Conservation (phyloP, 2,797 vertebrate genomes). For the Esox masquinongy region DNA sequence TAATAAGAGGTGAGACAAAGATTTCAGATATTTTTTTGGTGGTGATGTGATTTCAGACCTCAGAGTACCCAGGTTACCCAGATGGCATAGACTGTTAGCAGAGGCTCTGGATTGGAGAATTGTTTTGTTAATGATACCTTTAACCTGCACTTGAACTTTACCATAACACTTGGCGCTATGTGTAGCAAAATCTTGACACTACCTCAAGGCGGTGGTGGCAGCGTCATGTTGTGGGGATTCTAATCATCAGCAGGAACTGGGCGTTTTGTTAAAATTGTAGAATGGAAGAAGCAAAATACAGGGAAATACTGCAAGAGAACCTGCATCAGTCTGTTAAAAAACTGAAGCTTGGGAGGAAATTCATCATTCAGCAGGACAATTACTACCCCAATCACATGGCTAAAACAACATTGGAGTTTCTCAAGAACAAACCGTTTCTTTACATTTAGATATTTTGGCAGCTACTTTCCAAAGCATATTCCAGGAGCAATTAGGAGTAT, state of each 20-base stretch:
- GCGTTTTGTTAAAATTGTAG: too few species aligned
- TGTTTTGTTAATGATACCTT: background rate
- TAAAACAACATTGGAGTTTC: background rate
- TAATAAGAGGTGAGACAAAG: slow-evolving; percentile 52
- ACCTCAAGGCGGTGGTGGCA: background rate
- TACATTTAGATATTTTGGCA: too few species aligned
- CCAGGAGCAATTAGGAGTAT: background rate
- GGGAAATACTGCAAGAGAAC: too few species aligned
- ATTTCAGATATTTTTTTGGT: too few species aligned
- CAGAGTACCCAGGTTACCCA: slow-evolving; percentile 46
- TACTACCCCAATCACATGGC: too few species aligned
- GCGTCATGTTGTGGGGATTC: too few species aligned
- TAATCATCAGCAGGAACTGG: too few species aligned
- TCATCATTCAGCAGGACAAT: too few species aligned
- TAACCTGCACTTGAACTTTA: background rate
- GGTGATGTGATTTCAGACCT: slow-evolving; percentile 34
- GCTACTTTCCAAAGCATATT: background rate
- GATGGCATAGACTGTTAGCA: slow-evolving; percentile 50
- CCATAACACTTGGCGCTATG: too few species aligned
- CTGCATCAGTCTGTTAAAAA: too few species aligned
- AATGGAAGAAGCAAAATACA: too few species aligned
- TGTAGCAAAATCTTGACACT: background rate
- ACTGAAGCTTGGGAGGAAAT: too few species aligned
- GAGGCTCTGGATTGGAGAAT: slow-evolving; percentile 24
- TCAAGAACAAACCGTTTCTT: background rate